A percentile compares a stretch with the other conserved stretches of the same genome.
phyloP scores from a whole-genome alignment of 2,113 vertebrate species.

The Psittacula cyanocephala region DNA sequence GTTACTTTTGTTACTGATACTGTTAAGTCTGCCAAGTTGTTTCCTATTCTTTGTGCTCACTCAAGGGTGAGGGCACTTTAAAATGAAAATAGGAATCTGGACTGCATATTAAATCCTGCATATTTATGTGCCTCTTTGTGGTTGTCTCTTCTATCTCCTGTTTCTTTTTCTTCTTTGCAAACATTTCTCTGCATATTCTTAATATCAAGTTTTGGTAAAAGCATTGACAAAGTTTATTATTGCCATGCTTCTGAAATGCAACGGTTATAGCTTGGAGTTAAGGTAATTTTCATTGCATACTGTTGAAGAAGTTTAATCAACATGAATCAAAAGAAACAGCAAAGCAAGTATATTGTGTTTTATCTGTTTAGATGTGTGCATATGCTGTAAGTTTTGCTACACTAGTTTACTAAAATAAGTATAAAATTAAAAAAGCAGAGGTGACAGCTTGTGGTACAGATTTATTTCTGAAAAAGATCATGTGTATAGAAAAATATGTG shows the following conservation, averaged over 20 bases:
- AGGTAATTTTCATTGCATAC: neutral
- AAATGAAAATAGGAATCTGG: constrained; percentile 26
- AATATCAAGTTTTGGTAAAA: neutral
- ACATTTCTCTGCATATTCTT: constrained; percentile 8
- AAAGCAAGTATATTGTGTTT: neutral
- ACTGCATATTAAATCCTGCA: neutral
- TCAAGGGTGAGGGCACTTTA: constrained; percentile 16
- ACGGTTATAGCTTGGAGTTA: neutral
- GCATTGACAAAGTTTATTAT: constrained; percentile 8
- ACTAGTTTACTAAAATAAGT: neutral
- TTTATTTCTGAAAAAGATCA: neutral
- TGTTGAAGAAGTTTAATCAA: constrained; percentile 43
- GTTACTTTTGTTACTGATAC: neutral
- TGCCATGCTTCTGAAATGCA: constrained; percentile 5
- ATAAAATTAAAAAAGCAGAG: neutral
- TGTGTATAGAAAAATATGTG: neutral
- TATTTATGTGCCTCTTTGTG: constrained; percentile 16
- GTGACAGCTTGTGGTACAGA: neutral
- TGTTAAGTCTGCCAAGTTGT: neutral
- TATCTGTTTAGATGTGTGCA: neutral
- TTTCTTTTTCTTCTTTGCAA: neutral
- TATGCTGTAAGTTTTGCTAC: neutral
- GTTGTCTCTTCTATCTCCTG: neutral
- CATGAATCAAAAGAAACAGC: constrained; percentile 23
- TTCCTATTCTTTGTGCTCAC: constrained; percentile 7